Evolutionary conservation across 2,113 vertebrate genomes (phyloP).

Genomic region (Sinocyclocheilus grahami): DNA sequence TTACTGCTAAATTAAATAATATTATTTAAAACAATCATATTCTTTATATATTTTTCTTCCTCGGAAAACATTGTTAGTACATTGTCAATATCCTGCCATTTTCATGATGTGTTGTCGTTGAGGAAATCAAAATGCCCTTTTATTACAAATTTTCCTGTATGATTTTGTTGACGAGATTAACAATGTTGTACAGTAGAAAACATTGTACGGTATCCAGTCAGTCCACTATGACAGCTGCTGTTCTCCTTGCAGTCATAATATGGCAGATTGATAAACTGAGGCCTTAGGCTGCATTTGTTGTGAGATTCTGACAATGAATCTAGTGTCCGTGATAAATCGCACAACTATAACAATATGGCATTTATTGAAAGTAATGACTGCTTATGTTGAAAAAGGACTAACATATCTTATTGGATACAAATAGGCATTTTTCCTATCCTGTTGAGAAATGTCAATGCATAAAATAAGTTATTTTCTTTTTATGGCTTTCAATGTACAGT

Average conservation of each 20-base stretch:
- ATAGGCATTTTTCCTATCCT: neutral
- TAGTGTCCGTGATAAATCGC: neutral
- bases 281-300: slow-evolving; percentile 12
- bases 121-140: neutral
- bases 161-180: neutral
- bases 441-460: neutral
- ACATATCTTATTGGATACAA: neutral
- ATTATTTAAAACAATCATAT: neutral
- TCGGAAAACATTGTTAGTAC: neutral
- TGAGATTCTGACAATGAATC: slow-evolving; percentile 8
- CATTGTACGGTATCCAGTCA: neutral
- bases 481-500: neutral
- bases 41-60: neutral
- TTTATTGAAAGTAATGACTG: slow-evolving; percentile 3
- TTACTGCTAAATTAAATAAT: neutral
- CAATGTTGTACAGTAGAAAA: neutral
- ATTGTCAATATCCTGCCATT: neutral
- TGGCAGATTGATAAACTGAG: slow-evolving; percentile 17
- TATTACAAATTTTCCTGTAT: neutral
- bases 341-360: neutral
- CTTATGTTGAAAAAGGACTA: neutral
- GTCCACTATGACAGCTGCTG: slow-evolving; percentile 4
- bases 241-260: slow-evolving; percentile 22
- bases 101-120: neutral
- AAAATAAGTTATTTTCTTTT: neutral